Conservation (phyloP, 2,113 vertebrate species). For the Cyprinodon variegatus region DNA sequence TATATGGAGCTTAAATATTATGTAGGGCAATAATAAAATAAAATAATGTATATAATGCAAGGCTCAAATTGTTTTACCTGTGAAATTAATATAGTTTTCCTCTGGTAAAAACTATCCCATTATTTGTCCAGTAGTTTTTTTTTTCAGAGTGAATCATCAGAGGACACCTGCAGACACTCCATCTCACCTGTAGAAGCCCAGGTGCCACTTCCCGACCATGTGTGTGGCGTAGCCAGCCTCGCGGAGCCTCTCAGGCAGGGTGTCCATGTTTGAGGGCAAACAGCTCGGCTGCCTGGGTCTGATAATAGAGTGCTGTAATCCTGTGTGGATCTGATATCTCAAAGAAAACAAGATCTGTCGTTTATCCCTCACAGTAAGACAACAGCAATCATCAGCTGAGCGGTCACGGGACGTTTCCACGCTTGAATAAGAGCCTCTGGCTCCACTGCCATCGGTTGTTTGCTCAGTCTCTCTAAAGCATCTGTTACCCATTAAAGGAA, state of each 20-base stretch:
- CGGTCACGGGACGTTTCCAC: too few relatives aligned
- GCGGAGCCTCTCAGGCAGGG: constrained; percentile 90
- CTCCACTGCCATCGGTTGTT: neutral
- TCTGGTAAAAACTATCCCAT: too few relatives aligned
- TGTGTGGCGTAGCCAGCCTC: constrained; percentile 91
- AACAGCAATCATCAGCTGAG: constrained; percentile 1
- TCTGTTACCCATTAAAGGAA: neutral
- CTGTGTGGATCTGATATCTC: constrained; percentile 96
- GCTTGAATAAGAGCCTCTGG: neutral
- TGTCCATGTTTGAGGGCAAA: constrained; percentile 87
- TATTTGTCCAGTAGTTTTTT: too few relatives aligned
- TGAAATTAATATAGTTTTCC: too few relatives aligned
- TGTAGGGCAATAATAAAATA: too few relatives aligned
- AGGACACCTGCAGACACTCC: neutral
- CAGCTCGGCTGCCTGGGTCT: constrained; percentile 93
- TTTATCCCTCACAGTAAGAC: neutral
- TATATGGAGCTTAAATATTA: too few relatives aligned
- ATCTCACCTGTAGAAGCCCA: constrained; percentile 89
- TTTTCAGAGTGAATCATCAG: neutral
- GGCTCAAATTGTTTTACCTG: too few relatives aligned
- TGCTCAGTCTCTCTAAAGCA: neutral
- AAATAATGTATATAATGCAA: too few relatives aligned
- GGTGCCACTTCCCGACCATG: constrained; percentile 98
- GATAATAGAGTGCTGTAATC: constrained; percentile 96
- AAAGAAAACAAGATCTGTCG: neutral